Percentiles rank a stretch among this genome's conserved stretches.
Evolutionary conservation across 2,888 invertebrate genomes (phyloP).

Genomic region (Diaprepes abbreviatus): DNA sequence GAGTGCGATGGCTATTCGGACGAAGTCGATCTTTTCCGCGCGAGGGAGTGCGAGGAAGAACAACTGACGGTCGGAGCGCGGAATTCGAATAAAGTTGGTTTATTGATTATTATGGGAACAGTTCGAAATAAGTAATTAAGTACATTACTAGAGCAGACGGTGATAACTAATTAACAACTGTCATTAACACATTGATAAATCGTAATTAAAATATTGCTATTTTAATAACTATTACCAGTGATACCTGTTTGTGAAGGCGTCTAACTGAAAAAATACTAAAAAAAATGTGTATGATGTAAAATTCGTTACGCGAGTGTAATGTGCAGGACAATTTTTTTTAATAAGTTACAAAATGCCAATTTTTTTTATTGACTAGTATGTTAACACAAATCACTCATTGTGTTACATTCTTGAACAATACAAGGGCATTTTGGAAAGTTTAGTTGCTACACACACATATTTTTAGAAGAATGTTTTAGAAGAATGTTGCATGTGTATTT

Average conservation of each 20-base stretch:
- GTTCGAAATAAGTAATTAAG: neutral
- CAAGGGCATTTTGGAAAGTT: too few relatives aligned
- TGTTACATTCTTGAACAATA: too few relatives aligned
- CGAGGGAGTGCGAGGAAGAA: slow-evolving; percentile 32
- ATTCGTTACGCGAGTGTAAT: too few relatives aligned
- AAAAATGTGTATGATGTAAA: too few relatives aligned
- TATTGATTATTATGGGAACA: slow-evolving; percentile 4
- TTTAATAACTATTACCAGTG: neutral
- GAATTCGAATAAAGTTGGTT: slow-evolving; percentile 16
- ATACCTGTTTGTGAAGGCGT: neutral
- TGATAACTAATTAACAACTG: neutral
- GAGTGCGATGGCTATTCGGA: slow-evolving; percentile 61
- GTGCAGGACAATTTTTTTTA: too few relatives aligned
- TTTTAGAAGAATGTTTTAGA: too few relatives aligned
- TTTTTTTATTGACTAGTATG: too few relatives aligned
- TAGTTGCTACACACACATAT: too few relatives aligned
- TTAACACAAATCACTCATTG: too few relatives aligned
- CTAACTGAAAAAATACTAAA: neutral
- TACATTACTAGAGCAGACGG: neutral
- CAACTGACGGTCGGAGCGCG: slow-evolving; percentile 1
- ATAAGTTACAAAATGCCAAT: too few relatives aligned
- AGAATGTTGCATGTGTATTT: too few relatives aligned
- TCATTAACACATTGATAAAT: neutral
- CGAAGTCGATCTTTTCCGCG: slow-evolving; percentile 48
- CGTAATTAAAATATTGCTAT: neutral